phyloP scores from a whole-genome alignment of 1,140 invertebrate genomes.

The Diorhabda carinulata region DNA sequence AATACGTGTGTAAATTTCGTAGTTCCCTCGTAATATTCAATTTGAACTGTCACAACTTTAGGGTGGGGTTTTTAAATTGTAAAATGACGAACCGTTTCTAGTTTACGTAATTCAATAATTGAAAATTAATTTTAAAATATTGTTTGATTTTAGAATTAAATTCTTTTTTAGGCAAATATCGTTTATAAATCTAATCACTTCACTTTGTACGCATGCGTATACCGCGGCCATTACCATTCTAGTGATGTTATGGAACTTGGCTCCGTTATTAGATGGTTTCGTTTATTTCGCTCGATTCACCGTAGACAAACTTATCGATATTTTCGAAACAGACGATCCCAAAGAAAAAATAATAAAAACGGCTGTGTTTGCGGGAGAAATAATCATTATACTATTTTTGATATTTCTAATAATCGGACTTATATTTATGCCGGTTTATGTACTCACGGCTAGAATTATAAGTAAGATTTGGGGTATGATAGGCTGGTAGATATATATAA shows the following conservation, averaged over 20 bases:
- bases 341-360: slow-evolving; percentile 34
- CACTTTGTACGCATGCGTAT: slow-evolving; percentile 37
- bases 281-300: slow-evolving; percentile 36
- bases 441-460: slow-evolving; percentile 24
- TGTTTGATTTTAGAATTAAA: background rate
- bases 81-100: background rate
- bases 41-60: background rate
- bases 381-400: slow-evolving; percentile 31
- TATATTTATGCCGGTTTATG: slow-evolving; percentile 31
- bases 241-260: slow-evolving; percentile 38
- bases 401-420: slow-evolving; percentile 32
- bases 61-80: background rate
- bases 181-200: slow-evolving; percentile 36
- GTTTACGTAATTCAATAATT: background rate
- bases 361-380: slow-evolving; percentile 32
- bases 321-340: slow-evolving; percentile 30
- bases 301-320: slow-evolving; percentile 38
- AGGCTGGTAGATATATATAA: slow-evolving; percentile 18
- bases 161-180: slow-evolving; percentile 36
- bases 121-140: background rate
- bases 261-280: slow-evolving; percentile 35
- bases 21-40: background rate
- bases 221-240: slow-evolving; percentile 34
- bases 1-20: background rate
- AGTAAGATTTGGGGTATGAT: slow-evolving; percentile 31